These are phyloP conservation scores for Chloroceryle aenea DNA, from an alignment of 2,113 vertebrate genomes.

Conservation along the genomic window DNA sequence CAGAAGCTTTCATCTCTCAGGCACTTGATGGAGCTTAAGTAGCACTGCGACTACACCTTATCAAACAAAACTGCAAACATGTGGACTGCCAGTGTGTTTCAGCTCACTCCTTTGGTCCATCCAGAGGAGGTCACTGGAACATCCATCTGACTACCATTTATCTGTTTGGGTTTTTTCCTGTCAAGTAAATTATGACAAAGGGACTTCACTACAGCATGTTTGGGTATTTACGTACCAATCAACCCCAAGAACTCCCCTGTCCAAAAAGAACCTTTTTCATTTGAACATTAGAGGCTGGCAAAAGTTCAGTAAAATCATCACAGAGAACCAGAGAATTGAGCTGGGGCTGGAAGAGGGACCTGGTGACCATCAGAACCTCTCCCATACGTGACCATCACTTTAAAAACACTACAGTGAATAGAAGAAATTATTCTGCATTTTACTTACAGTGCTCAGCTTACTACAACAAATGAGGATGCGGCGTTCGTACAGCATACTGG, in stretches of 20 bases:
- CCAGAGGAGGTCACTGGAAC: slow-evolving; percentile 15
- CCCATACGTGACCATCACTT: background rate
- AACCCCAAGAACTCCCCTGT: background rate
- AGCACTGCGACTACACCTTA: slow-evolving; percentile 70
- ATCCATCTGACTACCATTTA: slow-evolving; percentile 11
- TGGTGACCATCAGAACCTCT: background rate
- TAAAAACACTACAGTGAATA: background rate
- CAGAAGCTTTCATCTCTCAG: slow-evolving; percentile 79
- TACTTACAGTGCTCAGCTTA: slow-evolving; percentile 98
- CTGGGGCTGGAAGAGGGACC: background rate
- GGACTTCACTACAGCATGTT: background rate
- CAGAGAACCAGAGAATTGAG: background rate
- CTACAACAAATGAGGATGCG: slow-evolving; percentile 95
- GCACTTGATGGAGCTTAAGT: slow-evolving; percentile 75
- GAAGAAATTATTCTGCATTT: background rate
- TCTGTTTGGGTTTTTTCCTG: background rate
- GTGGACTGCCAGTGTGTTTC: background rate
- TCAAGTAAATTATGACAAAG: background rate
- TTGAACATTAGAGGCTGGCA: background rate
- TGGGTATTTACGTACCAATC: background rate
- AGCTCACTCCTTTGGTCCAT: slow-evolving; percentile 15
- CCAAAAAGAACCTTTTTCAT: background rate
- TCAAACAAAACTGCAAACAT: slow-evolving; percentile 63
- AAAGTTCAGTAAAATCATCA: background rate
- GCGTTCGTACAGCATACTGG: slow-evolving; percentile 96